These are phyloP conservation scores for Gila robusta DNA, from an alignment of 2,797 vertebrate genomes.

Conservation along the genomic window DNA sequence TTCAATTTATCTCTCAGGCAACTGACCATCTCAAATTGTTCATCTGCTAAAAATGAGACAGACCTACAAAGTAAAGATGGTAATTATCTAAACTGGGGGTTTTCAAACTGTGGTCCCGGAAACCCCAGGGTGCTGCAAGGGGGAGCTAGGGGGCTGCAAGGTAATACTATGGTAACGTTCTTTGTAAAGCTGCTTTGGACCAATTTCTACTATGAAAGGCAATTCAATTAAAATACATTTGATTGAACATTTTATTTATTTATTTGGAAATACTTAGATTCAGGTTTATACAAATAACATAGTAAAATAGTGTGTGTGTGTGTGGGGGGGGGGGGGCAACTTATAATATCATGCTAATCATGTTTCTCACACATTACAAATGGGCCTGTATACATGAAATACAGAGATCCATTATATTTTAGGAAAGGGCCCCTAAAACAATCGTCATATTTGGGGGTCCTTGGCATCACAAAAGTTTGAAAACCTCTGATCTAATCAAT, in stretches of 20 bases:
- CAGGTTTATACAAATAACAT: background rate
- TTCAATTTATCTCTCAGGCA: constrained; percentile 64
- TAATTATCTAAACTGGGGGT: constrained; percentile 11
- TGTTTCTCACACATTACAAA: background rate
- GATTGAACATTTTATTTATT: background rate
- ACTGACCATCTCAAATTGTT: constrained; percentile 52
- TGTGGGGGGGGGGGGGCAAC: no score
- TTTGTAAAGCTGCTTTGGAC: background rate
- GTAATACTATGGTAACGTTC: background rate
- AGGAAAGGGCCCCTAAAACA: background rate
- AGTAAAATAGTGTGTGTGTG: no score
- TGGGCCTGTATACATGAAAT: background rate
- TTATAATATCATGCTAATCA: background rate
- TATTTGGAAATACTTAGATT: background rate
- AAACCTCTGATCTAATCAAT: background rate
- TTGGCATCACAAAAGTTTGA: constrained; percentile 10
- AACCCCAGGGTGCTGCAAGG: background rate
- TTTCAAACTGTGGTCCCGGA: background rate
- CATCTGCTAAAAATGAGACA: background rate
- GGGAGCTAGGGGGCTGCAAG: background rate
- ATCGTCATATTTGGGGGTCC: background rate
- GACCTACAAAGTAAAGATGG: background rate
- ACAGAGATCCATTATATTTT: background rate
- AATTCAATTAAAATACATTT: background rate
- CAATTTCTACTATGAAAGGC: background rate